A percentile compares a stretch with the other conserved stretches of the same genome.
Conservation (phyloP, 2,797 vertebrate species). For the Pyrocephalus nanus region DNA sequence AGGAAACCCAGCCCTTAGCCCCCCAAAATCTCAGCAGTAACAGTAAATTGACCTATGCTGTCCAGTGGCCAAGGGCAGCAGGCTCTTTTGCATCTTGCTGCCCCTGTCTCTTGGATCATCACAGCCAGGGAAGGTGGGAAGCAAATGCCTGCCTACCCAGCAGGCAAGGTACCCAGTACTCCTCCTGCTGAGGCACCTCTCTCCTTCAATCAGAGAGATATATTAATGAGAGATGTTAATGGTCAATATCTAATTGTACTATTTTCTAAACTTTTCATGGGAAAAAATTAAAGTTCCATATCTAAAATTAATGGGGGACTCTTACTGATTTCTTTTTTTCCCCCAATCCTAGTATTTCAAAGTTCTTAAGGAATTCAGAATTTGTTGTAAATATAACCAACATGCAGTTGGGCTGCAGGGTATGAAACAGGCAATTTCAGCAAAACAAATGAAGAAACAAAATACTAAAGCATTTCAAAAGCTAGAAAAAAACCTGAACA, state of each 20-base stretch:
- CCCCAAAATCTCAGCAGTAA: background rate
- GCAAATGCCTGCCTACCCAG: background rate
- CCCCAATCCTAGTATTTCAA: background rate
- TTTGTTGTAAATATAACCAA: background rate
- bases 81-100: background rate
- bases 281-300: background rate
- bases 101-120: background rate
- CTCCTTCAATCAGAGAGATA: background rate
- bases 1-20: background rate
- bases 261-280: background rate
- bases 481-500: background rate
- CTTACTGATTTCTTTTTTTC: background rate
- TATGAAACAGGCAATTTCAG: background rate
- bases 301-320: background rate
- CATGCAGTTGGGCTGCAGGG: background rate
- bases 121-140: background rate
- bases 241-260: background rate
- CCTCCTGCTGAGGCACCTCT: background rate
- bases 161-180: background rate
- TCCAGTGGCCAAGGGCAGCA: background rate
- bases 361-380: background rate
- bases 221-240: background rate
- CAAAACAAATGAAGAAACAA: background rate
- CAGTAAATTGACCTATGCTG: background rate
- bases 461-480: background rate